Base-by-base conservation (phyloP, 2,113 vertebrate species). In the Aramus guarauna region DNA sequence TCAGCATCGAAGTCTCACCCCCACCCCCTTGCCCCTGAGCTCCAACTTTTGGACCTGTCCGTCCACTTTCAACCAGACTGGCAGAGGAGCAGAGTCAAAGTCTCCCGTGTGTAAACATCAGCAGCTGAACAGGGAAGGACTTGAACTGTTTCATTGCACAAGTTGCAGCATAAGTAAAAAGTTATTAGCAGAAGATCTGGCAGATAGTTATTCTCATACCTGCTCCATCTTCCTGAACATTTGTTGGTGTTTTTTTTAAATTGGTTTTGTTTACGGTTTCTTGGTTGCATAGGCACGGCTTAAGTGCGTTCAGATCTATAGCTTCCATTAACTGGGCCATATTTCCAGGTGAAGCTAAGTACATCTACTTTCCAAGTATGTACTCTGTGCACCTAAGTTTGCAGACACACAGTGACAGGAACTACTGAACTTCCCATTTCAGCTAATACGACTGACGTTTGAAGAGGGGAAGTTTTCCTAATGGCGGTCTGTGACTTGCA, bases 1-100 rank as follows among this genome's bases (percentile, higher is more conserved):
- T 59, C 72, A 62, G 16, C 48, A 94, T 20, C 30, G 23, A 78
- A 63, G 21, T 29, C 43, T 60, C 43, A 43, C 0, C 0, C 18
- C 15, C 9, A 52, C 5, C 1, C 11, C 6, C 2, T 14, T 11
- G 3, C 4, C 24, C 12, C 5, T 43, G 27, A 68, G n/a, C 21
- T 85, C 36, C 43, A 75, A 0, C 21, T 78, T 78, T 56, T 56
- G 27, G 30, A 62, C 32, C 23, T 32, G 16, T 50, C 43, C 34
- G 64, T 11, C 14, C 56, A 39, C 10, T 64, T 94, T 82, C 36
- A 74, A 72, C 5, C 9, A 75, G 62, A 73, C 0, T 62, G 58
- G 10, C 34, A 82, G 12, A 82, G 34, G 5, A 92, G 18, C 11
- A 47, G 62, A 50, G 12, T 30, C 72, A 64, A 41, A 55, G 37